Conservation (phyloP, 1,140 invertebrate species). For the Hetaerina americana region DNA sequence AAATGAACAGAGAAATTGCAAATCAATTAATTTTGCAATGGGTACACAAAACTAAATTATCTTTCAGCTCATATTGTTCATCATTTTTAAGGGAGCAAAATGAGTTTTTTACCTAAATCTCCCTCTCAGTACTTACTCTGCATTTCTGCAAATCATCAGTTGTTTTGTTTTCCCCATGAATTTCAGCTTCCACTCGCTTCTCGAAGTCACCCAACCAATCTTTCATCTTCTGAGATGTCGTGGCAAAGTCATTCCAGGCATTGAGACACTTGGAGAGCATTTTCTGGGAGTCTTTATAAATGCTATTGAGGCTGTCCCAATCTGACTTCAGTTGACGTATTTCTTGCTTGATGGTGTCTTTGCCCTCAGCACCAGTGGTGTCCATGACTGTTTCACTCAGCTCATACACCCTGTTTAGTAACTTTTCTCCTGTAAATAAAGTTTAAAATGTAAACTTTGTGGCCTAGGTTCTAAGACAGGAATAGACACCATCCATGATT, state of each 20-base stretch:
- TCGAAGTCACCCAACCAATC: constrained; percentile 63
- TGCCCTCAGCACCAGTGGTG: constrained; percentile 73
- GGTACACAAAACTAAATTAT: too few relatives aligned
- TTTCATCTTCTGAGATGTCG: constrained; percentile 59
- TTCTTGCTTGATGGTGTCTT: constrained; percentile 71
- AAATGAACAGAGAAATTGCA: too few relatives aligned
- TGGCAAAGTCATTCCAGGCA: constrained; percentile 74
- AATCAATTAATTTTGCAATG: too few relatives aligned
- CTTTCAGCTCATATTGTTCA: too few relatives aligned
- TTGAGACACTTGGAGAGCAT: constrained; percentile 65
- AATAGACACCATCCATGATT: not conserved
- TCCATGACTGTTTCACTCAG: constrained; percentile 63
- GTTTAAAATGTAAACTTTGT: constrained; percentile 1
- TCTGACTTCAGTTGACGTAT: constrained; percentile 70
- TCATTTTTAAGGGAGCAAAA: too few relatives aligned
- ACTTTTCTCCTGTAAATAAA: constrained; percentile 43
- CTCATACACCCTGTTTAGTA: constrained; percentile 60
- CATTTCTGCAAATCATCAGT: constrained; percentile 64
- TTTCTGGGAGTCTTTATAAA: constrained; percentile 64
- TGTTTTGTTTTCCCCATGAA: constrained; percentile 60
- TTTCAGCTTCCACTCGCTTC: constrained; percentile 34
- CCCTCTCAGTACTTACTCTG: constrained; percentile 32
- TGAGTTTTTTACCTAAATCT: too few relatives aligned
- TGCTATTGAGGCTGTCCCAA: constrained; percentile 73
- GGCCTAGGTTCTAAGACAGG: not conserved